phyloP scores from a whole-genome alignment of 2,888 invertebrate species.

The Phengaris alcon region DNA sequence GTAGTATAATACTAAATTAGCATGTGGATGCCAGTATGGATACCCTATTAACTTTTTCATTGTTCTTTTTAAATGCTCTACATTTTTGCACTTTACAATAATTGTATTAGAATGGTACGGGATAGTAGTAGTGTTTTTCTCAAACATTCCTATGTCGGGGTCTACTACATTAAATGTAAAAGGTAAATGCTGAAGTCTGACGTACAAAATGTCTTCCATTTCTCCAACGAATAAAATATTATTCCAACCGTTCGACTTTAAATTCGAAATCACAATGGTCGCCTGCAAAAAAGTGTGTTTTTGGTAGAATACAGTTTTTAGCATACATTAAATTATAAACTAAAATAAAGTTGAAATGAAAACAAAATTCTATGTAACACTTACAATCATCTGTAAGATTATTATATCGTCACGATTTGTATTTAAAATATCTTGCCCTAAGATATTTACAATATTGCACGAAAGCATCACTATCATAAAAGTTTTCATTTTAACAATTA shows the following conservation, averaged over 20 bases:
- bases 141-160: neutral
- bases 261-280: neutral
- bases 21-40: conserved; percentile 5
- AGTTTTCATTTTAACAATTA: neutral
- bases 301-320: too few species aligned
- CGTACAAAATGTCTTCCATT: conserved; percentile 13
- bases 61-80: neutral
- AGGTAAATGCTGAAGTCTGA: neutral
- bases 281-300: conserved; percentile 8
- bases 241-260: conserved; percentile 11
- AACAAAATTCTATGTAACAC: neutral
- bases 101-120: neutral
- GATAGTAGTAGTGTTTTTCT: neutral
- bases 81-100: neutral
- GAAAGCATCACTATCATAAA: neutral
- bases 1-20: neutral
- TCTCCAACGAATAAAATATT: conserved; percentile 10
- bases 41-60: neutral
- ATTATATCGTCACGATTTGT: neutral
- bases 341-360: neutral
- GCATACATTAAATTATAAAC: neutral
- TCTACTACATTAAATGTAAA: neutral
- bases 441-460: neutral
- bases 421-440: neutral
- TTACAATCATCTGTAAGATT: conserved; percentile 3